A percentile compares a stretch with the other conserved stretches of the same genome.
These are phyloP conservation scores for Iphiclides podalirius DNA, from an alignment of 2,888 invertebrate genomes.

Conservation along the genomic window DNA sequence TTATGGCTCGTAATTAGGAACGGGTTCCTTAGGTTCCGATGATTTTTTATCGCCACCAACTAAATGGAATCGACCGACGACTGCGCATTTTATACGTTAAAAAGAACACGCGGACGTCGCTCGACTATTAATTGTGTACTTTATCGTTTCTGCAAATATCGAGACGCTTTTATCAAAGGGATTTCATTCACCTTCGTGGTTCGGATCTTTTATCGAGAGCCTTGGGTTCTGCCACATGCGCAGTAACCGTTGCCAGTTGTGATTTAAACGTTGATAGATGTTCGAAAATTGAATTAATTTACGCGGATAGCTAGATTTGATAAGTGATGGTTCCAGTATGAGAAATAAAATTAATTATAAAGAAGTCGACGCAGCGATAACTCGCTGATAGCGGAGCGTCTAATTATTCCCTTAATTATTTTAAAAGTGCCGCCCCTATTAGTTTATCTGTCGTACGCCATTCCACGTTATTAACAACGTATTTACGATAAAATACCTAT, in stretches of 20 bases:
- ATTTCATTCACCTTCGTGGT: too few species aligned
- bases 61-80: constrained; percentile 20
- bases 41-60: constrained; percentile 28
- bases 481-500: constrained; percentile 56
- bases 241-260: neutral
- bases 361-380: constrained; percentile 4
- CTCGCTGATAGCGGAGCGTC: constrained; percentile 7
- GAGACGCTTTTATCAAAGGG: neutral
- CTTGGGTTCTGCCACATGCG: neutral
- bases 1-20: constrained; percentile 36
- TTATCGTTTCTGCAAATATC: constrained; percentile 1
- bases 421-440: constrained; percentile 56
- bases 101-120: neutral
- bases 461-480: constrained; percentile 51
- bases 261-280: neutral
- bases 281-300: too few species aligned
- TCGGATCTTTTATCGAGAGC: too few species aligned
- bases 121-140: constrained; percentile 9
- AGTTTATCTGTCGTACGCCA: constrained; percentile 54
- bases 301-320: too few species aligned
- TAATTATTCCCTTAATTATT: constrained; percentile 48
- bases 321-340: too few species aligned
- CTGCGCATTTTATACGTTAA: constrained; percentile 26
- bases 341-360: neutral
- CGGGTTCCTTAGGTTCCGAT: constrained; percentile 27